A percentile compares a stretch with the other conserved stretches of the same genome.
These are phyloP conservation scores for Pentamera pediparva DNA, from an alignment of 53 echinoderm and acorn worm genomes.

Conservation along the genomic window DNA sequence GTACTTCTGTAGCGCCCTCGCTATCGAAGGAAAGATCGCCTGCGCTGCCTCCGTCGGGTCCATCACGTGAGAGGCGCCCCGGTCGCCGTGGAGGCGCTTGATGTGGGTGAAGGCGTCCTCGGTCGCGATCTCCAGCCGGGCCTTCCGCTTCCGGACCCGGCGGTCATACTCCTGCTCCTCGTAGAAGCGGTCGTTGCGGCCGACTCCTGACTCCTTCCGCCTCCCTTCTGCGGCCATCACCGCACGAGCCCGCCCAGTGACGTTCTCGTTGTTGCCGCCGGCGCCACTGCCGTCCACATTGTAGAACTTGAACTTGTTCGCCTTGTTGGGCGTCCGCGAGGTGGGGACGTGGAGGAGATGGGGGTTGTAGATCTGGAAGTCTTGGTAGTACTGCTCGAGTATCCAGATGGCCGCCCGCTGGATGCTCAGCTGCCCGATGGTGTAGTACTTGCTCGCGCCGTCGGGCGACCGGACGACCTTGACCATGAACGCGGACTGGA, in stretches of 20 bases:
- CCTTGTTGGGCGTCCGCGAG: conserved; percentile 73
- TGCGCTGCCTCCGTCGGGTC: conserved; percentile 94
- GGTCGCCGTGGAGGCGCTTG: conserved; percentile 84
- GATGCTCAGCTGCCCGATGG: conserved; percentile 84
- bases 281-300: conserved; percentile 66
- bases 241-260: conserved; percentile 79
- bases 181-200: conserved; percentile 92
- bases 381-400: conserved; percentile 92
- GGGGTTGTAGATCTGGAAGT: conserved; percentile 84
- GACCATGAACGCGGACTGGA: conserved; percentile 75
- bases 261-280: conserved; percentile 56
- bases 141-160: conserved; percentile 82
- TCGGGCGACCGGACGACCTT: conserved; percentile 90
- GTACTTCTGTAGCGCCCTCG: conserved; percentile 93
- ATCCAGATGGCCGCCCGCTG: conserved; percentile 84
- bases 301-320: conserved; percentile 86
- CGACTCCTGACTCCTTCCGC: conserved; percentile 61
- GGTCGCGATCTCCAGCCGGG: conserved; percentile 69
- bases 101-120: conserved; percentile 98
- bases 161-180: conserved; percentile 97
- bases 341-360: conserved; percentile 75
- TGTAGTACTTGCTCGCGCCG: conserved; percentile 73
- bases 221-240: conserved; percentile 88
- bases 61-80: conserved; percentile 81
- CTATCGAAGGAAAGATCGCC: conserved; percentile 95